A percentile compares a stretch with the other conserved stretches of the same genome.
Evolutionary conservation across 1,140 invertebrate genomes (phyloP).

Genomic region (Drosophila virilis): DNA sequence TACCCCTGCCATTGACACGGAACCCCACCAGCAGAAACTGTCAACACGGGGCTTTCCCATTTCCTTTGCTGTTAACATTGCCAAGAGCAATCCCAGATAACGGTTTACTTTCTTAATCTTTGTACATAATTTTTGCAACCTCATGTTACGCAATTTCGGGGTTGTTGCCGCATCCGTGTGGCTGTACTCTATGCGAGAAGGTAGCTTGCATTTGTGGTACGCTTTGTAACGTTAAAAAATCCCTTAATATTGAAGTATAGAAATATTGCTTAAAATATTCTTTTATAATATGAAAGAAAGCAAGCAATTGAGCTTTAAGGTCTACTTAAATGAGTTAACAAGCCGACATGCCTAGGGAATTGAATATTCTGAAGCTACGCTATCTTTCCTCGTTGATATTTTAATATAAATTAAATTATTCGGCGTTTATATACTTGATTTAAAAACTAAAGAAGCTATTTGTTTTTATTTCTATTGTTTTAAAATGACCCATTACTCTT

Average conservation of each 20-base stretch:
- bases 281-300: too few relatives aligned
- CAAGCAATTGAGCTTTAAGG: too few relatives aligned
- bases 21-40: constrained; percentile 60
- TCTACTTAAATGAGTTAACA: too few relatives aligned
- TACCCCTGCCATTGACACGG: not conserved
- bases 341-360: too few relatives aligned
- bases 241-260: too few relatives aligned
- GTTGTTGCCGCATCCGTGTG: constrained; percentile 12
- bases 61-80: constrained; percentile 37
- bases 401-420: too few relatives aligned
- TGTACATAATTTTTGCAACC: constrained; percentile 75
- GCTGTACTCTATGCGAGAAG: not conserved
- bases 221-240: too few relatives aligned
- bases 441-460: too few relatives aligned
- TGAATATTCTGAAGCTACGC: too few relatives aligned
- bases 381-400: too few relatives aligned
- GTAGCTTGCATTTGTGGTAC: not conserved
- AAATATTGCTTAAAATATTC: too few relatives aligned
- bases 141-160: constrained; percentile 52
- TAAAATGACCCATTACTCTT: not conserved
- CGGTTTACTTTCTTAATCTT: constrained; percentile 80
- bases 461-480: not conserved
- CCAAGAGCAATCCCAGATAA: constrained; percentile 59
- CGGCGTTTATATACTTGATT: too few relatives aligned
- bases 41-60: constrained; percentile 55